A percentile compares a stretch with the other conserved stretches of the same genome.
These are phyloP conservation scores for Rhinoraja longicauda DNA, from an alignment of 2,797 vertebrate species.

Conservation along the genomic window DNA sequence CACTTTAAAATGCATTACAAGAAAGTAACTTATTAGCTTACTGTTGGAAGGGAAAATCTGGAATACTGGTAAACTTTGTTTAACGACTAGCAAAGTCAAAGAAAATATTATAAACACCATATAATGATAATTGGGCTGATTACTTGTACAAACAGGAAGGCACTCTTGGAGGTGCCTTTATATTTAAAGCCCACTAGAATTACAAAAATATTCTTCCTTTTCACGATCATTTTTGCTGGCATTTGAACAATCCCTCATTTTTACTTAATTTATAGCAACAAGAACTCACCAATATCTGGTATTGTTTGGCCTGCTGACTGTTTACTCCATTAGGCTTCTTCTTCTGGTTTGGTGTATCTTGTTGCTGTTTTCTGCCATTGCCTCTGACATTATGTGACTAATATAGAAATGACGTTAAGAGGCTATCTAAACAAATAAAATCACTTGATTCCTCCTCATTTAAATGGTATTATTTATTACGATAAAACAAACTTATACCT, in stretches of 20 bases:
- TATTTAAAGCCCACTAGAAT: background rate
- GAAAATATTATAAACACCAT: background rate
- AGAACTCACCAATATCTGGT: constrained; percentile 38
- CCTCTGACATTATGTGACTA: constrained; percentile 60
- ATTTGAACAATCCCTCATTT: background rate
- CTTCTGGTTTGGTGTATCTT: constrained; percentile 72
- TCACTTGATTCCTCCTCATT: background rate
- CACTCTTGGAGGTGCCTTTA: background rate
- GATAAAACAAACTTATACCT: background rate
- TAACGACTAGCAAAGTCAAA: background rate
- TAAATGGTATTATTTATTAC: background rate
- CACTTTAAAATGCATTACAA: background rate
- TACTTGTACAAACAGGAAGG: background rate
- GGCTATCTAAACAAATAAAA: constrained; percentile 23
- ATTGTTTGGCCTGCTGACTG: constrained; percentile 57
- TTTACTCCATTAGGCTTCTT: constrained; percentile 67
- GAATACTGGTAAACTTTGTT: background rate
- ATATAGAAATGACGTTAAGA: constrained; percentile 43
- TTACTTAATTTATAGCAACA: background rate
- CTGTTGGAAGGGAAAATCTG: background rate
- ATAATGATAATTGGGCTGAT: background rate
- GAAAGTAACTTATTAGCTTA: background rate
- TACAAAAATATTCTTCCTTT: background rate
- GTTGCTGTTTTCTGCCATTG: constrained; percentile 74
- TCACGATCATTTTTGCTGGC: background rate